Percentiles rank a stretch among this genome's conserved stretches.
Conservation (phyloP, 2,888 invertebrate species). For the Dioctria linearis region DNA sequence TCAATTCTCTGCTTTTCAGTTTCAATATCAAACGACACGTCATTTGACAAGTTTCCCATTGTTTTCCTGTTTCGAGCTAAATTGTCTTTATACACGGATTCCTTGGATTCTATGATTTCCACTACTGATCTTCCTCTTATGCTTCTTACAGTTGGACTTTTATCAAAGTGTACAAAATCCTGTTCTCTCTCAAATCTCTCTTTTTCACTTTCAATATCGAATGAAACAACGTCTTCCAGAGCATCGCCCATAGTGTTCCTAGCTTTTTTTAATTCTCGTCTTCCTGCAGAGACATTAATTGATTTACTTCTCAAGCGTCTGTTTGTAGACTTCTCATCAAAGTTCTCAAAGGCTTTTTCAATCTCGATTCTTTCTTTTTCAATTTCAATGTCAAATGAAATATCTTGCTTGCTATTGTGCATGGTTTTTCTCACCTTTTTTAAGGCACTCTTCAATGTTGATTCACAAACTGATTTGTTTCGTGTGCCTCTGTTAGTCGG, state of each 20-base stretch:
- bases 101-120: background rate
- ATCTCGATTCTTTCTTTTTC: constrained; percentile 1
- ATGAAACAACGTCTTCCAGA: background rate
- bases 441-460: background rate
- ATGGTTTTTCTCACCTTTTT: background rate
- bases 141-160: background rate
- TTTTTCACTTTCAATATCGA: constrained; percentile 1
- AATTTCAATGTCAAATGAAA: background rate
- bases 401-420: background rate
- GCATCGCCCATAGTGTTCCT: background rate
- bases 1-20: background rate
- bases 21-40: background rate
- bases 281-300: background rate
- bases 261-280: background rate
- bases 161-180: background rate
- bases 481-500: background rate
- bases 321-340: background rate
- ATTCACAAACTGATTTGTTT: background rate
- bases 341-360: background rate
- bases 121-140: background rate
- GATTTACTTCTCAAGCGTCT: background rate
- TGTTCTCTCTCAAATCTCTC: background rate
- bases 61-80: background rate
- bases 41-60: background rate
- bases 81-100: no score